phyloP scores from a whole-genome alignment of 2,888 invertebrate genomes.

The Odontocerum albicorne region DNA sequence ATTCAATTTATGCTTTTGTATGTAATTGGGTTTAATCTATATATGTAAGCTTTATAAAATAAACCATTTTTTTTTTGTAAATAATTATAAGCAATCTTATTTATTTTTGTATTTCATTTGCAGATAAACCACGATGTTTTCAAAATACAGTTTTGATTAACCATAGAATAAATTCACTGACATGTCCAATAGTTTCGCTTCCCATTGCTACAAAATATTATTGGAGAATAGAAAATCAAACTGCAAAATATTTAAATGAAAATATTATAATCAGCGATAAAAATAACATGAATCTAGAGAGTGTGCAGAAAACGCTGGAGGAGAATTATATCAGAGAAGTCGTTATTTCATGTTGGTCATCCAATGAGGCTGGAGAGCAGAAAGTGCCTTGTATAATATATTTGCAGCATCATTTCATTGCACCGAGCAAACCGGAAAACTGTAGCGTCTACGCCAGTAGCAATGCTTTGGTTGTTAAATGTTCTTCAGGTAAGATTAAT shows the following conservation, averaged over 20 bases:
- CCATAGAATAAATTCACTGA: slow-evolving; percentile 8
- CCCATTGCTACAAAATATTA: slow-evolving; percentile 26
- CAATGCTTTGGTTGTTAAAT: slow-evolving; percentile 26
- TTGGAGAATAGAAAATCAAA: slow-evolving; percentile 30
- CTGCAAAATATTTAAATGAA: slow-evolving; percentile 13
- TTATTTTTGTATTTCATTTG: slow-evolving; percentile 4
- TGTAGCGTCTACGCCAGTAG: slow-evolving; percentile 23
- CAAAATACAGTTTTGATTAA: slow-evolving; percentile 11
- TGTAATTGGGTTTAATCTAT: background rate
- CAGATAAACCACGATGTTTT: slow-evolving; percentile 31
- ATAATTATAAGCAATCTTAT: background rate
- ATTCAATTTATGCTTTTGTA: background rate
- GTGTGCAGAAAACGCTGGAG: slow-evolving; percentile 18
- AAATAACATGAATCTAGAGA: slow-evolving; percentile 21
- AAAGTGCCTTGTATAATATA: slow-evolving; percentile 22
- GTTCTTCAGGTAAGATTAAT: slow-evolving; percentile 24
- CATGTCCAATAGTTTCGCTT: slow-evolving; percentile 25
- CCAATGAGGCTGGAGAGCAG: slow-evolving; percentile 31
- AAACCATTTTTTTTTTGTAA: background rate
- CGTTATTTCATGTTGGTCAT: slow-evolving; percentile 28
- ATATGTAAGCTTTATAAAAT: background rate
- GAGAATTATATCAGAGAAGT: slow-evolving; percentile 24
- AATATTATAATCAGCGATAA: slow-evolving; percentile 25
- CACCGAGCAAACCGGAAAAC: slow-evolving; percentile 29
- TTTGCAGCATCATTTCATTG: slow-evolving; percentile 18